These are phyloP conservation scores for Dione juno DNA, from an alignment of 2,888 invertebrate genomes.

Conservation along the genomic window DNA sequence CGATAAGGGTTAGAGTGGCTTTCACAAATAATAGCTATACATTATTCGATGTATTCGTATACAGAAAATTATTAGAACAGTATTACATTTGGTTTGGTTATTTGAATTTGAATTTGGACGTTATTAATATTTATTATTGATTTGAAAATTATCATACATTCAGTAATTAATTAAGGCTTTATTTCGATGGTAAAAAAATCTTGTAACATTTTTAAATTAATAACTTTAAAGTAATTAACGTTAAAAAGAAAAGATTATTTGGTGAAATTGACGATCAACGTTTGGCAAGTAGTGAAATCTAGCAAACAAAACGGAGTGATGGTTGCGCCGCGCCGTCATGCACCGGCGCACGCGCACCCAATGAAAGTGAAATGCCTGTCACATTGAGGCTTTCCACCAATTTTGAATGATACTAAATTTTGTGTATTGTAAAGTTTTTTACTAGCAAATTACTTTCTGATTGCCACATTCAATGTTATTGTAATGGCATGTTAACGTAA, in stretches of 20 bases:
- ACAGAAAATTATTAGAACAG: constrained; percentile 13
- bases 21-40: not conserved
- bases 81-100: constrained; percentile 13
- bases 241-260: constrained; percentile 12
- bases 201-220: no score
- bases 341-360: constrained; percentile 44
- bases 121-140: not conserved
- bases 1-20: constrained; percentile 17
- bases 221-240: not conserved
- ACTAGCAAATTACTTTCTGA: constrained; percentile 20
- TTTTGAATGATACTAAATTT: constrained; percentile 11
- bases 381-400: constrained; percentile 23
- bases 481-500: not conserved
- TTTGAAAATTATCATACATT: no score
- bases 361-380: constrained; percentile 37
- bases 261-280: constrained; percentile 20
- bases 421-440: constrained; percentile 17
- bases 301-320: constrained; percentile 20
- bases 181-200: not conserved
- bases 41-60: constrained; percentile 12
- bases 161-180: not conserved
- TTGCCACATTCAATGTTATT: constrained; percentile 15
- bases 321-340: constrained; percentile 37
- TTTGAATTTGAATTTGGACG: constrained; percentile 14
- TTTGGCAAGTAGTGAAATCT: constrained; percentile 27